Evolutionary conservation across 2,113 vertebrate species (phyloP).

Genomic region (Pampusana beccarii): DNA sequence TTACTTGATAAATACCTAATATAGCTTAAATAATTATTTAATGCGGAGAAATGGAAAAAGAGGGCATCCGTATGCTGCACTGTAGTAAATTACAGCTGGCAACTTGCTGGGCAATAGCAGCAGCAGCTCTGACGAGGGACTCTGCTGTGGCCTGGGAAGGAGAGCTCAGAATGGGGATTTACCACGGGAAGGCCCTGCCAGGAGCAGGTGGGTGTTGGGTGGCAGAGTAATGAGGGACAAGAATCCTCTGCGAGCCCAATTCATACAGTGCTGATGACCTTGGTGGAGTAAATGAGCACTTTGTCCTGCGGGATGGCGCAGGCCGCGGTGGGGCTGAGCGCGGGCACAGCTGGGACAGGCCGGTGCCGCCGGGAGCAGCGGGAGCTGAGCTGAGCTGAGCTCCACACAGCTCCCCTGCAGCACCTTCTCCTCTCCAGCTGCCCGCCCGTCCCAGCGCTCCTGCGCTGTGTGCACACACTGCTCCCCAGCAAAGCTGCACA

Average conservation of each 20-base stretch:
- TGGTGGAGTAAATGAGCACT: background rate
- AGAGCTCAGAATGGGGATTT: background rate
- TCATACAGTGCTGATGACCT: background rate
- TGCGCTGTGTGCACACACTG: no score
- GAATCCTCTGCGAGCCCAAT: background rate
- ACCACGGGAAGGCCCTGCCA: background rate
- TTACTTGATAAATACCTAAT: conserved; percentile 73
- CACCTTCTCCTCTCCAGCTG: no score
- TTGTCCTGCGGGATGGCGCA: background rate
- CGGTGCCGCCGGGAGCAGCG: background rate
- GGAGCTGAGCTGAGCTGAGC: no score
- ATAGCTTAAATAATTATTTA: conserved; percentile 76
- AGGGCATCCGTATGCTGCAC: background rate
- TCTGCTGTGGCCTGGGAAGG: background rate
- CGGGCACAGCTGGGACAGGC: no score
- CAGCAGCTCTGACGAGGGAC: background rate
- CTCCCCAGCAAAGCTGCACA: no score
- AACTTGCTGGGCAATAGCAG: background rate
- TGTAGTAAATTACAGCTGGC: conserved; percentile 23
- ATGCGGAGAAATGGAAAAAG: conserved; percentile 60
- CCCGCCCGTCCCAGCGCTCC: no score
- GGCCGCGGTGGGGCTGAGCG: no score
- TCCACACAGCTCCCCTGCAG: no score
- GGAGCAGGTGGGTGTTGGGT: background rate
- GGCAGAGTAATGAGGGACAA: background rate